Evolutionary conservation across 2,113 vertebrate genomes (phyloP), one percentile per base, ranked within the genome.

Genomic region (Alethe diademata): DNA sequence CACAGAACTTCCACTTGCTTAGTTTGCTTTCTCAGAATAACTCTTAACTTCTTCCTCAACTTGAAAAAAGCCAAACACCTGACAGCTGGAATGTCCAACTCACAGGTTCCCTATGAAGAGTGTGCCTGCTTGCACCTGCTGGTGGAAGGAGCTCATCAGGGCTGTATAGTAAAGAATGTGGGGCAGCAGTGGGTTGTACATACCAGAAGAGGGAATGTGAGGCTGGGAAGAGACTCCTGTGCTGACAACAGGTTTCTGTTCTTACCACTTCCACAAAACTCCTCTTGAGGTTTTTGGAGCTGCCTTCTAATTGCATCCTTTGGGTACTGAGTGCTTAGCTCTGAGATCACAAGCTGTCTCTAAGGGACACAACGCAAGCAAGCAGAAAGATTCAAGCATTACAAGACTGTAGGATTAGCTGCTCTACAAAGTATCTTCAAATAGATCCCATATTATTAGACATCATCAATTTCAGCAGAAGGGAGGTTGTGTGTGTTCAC

Each of bases 171-270:
- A 42, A 72, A 58, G 19, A 40, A 33, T 1, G 0, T 47, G 40
- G 23, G 26, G 18, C 54, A 80, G 26, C 24, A 56, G 33, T 0
- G 1, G 45, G 65, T 12, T 78, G 38, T 35, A 36, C 0, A 0
- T 29, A 11, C 43, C 1, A 1, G 45, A 60, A 56, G n/a, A 92
- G 42, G 36, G 50, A 60, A 66, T 2, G 1, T 0, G 1, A 74
- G 50, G 23, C 40, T 65, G 12, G 11, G 40, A 60, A 70, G 33
- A 72, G 9, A 8, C 23, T 75, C 12, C 5, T 50, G 9, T 71
- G 35, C 80, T 58, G 40, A 60, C 25, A 69, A 20, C 22, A 33
- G 35, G 20, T 54, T 89, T 64, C 62, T 60, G 33, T 50, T 38
- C 29, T 91, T 79, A 25, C 22, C 12, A 57, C 11, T 86, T 79